Percentiles rank a stretch among this genome's conserved stretches.
Evolutionary conservation across 2,888 invertebrate species (phyloP).

Genomic region (Lepeophtheirus nordmannii): DNA sequence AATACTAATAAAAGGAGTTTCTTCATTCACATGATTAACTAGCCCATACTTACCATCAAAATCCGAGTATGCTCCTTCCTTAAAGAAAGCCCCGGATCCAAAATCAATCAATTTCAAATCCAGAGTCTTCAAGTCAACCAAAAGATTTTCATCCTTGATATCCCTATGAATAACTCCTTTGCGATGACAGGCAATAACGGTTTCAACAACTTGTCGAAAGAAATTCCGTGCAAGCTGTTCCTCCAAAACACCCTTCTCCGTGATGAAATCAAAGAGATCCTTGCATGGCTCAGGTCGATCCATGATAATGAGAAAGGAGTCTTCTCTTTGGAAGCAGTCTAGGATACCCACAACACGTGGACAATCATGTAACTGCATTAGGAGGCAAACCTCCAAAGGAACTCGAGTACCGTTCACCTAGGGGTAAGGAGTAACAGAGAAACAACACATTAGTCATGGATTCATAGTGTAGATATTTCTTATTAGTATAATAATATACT

Average conservation of each 20-base stretch:
- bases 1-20: not conserved
- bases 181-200: conserved; percentile 39
- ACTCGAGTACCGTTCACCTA: conserved; percentile 30
- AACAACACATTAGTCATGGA: not conserved
- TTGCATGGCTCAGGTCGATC: conserved; percentile 41
- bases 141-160: conserved; percentile 45
- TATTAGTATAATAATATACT: no score
- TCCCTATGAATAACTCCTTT: conserved; percentile 43
- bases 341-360: conserved; percentile 41
- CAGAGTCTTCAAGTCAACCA: conserved; percentile 42
- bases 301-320: conserved; percentile 43
- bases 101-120: conserved; percentile 45
- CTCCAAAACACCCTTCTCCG: conserved; percentile 40
- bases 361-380: conserved; percentile 38
- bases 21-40: not conserved
- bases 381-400: conserved; percentile 42
- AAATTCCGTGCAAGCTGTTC: conserved; percentile 41
- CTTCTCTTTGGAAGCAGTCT: conserved; percentile 40
- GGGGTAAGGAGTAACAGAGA: not conserved
- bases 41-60: conserved; percentile 27
- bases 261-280: conserved; percentile 46
- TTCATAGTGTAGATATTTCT: no score
- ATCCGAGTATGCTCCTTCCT: conserved; percentile 28
- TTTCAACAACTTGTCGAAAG: conserved; percentile 42
- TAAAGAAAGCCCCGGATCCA: conserved; percentile 39